Percentiles rank a stretch among this genome's conserved stretches.
Evolutionary conservation across 2,113 vertebrate genomes (phyloP).

Genomic region (Hyla sarda): DNA sequence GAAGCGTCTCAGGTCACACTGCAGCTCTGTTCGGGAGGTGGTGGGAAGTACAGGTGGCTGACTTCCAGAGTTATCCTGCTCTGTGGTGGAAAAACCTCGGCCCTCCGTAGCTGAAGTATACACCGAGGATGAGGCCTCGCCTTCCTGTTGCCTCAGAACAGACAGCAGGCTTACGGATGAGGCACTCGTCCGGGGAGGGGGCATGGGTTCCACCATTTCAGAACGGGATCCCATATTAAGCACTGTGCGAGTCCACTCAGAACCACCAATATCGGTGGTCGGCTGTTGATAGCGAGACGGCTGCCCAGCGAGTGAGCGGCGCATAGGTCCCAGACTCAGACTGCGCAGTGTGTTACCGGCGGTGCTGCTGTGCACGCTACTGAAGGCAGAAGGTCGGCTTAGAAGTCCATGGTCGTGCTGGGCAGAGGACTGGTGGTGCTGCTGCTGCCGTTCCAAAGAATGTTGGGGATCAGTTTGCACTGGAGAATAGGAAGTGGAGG

Average conservation of each 20-base stretch:
- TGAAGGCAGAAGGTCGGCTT: constrained; percentile 93
- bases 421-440: constrained; percentile 70
- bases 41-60: constrained; percentile 76
- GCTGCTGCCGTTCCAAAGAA: constrained; percentile 72
- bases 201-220: constrained; percentile 80
- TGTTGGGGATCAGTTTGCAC: constrained; percentile 90
- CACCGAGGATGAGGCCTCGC: constrained; percentile 88
- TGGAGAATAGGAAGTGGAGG: constrained; percentile 89
- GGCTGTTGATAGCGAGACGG: constrained; percentile 76
- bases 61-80: constrained; percentile 73
- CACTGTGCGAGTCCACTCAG: constrained; percentile 90
- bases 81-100: constrained; percentile 81
- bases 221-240: constrained; percentile 80
- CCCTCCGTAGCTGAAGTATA: constrained; percentile 97
- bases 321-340: constrained; percentile 81
- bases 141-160: constrained; percentile 90
- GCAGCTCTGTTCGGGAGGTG: constrained; percentile 91
- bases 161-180: constrained; percentile 93
- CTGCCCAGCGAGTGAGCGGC: constrained; percentile 78
- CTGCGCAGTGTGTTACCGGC: constrained; percentile 84
- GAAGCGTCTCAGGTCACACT: constrained; percentile 96
- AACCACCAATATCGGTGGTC: constrained; percentile 76
- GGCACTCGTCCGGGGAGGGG: constrained; percentile 94
- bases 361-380: constrained; percentile 91
- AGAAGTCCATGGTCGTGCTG: constrained; percentile 82